Conservation (phyloP, 2,113 vertebrate species). For the Oreochromis spilurus region DNA sequence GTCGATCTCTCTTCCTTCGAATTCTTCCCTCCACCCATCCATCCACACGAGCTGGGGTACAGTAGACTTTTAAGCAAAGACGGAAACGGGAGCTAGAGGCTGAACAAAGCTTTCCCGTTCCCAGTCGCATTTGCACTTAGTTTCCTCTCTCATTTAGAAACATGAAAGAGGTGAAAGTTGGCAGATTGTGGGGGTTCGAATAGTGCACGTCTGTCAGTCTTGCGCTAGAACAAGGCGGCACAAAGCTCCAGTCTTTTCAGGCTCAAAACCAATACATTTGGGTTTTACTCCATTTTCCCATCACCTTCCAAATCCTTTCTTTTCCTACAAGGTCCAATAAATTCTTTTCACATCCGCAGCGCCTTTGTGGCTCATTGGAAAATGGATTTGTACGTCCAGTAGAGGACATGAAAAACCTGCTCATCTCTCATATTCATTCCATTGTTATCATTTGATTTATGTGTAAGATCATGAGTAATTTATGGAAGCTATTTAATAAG, state of each 20-base stretch:
- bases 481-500: background rate
- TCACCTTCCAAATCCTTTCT: background rate
- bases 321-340: background rate
- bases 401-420: background rate
- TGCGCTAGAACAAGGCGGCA: background rate
- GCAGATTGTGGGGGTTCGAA: slow-evolving; percentile 35
- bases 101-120: slow-evolving; percentile 33
- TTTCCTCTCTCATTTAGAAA: slow-evolving; percentile 37
- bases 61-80: slow-evolving; percentile 34
- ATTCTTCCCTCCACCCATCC: background rate
- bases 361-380: background rate
- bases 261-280: slow-evolving; percentile 20
- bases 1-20: slow-evolving; percentile 8
- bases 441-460: slow-evolving; percentile 4
- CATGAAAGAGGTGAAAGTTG: slow-evolving; percentile 38
- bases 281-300: slow-evolving; percentile 21
- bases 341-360: background rate
- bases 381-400: slow-evolving; percentile 9
- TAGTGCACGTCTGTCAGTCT: slow-evolving; percentile 29
- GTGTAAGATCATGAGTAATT: background rate
- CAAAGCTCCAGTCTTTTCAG: slow-evolving; percentile 22
- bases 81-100: background rate
- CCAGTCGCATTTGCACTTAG: slow-evolving; percentile 21
- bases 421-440: background rate
- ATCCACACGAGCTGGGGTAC: slow-evolving; percentile 9